Base-by-base conservation (phyloP, 1,140 invertebrate species). In the Rhagoletis pomonella region DNA sequence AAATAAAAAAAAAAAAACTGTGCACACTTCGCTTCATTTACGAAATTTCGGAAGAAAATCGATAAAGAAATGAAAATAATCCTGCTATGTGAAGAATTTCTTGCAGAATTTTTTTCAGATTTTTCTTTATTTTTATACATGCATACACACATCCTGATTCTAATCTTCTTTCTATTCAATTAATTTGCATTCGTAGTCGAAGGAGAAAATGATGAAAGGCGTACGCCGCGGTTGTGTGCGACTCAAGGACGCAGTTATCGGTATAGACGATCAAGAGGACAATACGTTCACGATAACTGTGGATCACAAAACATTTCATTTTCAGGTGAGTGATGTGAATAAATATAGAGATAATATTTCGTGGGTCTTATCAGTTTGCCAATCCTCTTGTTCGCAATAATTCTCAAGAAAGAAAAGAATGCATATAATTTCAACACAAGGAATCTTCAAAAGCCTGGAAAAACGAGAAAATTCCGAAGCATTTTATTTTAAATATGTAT, bases 201-300 rank as follows among this genome's bases (percentile, higher is more conserved):
- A 99, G 93, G 99, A 99, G 91, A 99, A 99, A 94, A 99, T 99
- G 98, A 97, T 98, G 93, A 95, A 98, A 89, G 98, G 99, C 6
- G 97, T 98, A 47, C 95, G 99, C 88, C 95, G 99, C 88, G 99
- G 99, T 50, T 99, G 99, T 94, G 98, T 99, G 4, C 94, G 98
- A 19, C 94, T 98, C 10, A 96, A 97, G 93, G 98, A 98, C 87
- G 99, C 99, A 5, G 96, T 99, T 39, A 98, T 99, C 91, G 99
- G 99, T 42, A 99, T 99, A 90, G 99, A 99, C 93, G 98, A 99
- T 94, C 98, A 99, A 94, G 99, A 99, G 94, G 98, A 99, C 92
- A 98, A 98, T 89, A 99, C 98, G 9, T 99, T 99, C 94, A 99
- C 99, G 17, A 99, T 99, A 90, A 99, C 99, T 5, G 98, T 99